Percentiles rank a stretch among this genome's conserved stretches.
These are phyloP conservation scores for Poeciliopsis occidentalis DNA, from an alignment of 2,113 vertebrate genomes.

Conservation along the genomic window DNA sequence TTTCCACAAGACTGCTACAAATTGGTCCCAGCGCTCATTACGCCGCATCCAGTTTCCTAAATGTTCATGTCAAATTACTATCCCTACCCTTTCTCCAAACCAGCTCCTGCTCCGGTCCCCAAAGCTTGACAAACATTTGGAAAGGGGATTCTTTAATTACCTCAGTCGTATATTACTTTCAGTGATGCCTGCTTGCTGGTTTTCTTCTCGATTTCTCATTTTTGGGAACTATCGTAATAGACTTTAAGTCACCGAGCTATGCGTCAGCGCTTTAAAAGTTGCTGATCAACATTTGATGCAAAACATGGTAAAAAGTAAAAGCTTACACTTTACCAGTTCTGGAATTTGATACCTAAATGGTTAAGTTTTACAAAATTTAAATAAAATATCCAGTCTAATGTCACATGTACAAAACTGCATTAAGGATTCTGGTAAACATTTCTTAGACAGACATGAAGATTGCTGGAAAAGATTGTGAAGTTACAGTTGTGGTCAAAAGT, in stretches of 20 bases:
- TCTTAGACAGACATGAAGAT: not conserved
- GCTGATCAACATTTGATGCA: not conserved
- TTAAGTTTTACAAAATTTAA: not conserved
- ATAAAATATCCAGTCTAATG: not conserved
- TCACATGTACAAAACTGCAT: not conserved
- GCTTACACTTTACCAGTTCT: not conserved
- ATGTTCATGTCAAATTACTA: not conserved
- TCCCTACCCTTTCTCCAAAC: not conserved
- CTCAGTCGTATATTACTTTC: not conserved
- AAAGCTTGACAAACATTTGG: conserved; percentile 2
- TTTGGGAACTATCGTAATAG: not conserved
- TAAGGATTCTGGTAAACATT: not conserved
- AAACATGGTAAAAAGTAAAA: not conserved
- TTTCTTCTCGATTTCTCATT: not conserved
- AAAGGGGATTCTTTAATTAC: not conserved
- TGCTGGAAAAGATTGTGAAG: not conserved
- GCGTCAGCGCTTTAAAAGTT: not conserved
- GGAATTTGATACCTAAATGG: not conserved
- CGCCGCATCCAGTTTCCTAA: not conserved
- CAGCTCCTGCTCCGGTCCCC: not conserved
- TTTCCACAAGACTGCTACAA: conserved; percentile 5
- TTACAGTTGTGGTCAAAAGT: too few relatives aligned
- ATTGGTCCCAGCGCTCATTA: conserved; percentile 1
- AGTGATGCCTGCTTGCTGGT: not conserved
- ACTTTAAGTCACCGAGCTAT: not conserved